Conservation (phyloP, 23 tunicate genomes). For the Ascidia mentula region DNA sequence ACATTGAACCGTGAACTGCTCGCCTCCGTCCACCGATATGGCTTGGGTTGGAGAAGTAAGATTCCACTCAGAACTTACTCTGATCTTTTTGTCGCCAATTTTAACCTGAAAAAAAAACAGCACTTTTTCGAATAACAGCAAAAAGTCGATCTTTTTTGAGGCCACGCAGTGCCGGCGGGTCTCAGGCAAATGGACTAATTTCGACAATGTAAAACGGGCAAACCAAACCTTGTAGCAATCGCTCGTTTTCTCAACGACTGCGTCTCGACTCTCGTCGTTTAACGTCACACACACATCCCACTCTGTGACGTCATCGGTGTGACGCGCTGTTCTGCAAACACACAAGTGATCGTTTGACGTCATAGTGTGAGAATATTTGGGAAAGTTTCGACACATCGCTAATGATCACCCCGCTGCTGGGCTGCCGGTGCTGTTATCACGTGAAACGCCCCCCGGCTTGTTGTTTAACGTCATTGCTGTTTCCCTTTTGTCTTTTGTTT, state of each 20-base stretch:
- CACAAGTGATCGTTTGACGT: no score
- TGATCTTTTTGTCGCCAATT: slow-evolving; percentile 10
- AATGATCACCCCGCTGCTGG: no score
- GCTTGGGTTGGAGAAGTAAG: slow-evolving; percentile 64
- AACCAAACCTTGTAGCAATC: slow-evolving; percentile 29
- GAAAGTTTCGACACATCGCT: no score
- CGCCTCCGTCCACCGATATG: slow-evolving; percentile 37
- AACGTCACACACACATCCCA: slow-evolving; percentile 57
- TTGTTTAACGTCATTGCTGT: no score
- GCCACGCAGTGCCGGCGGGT: no score
- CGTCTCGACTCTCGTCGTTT: slow-evolving; percentile 16
- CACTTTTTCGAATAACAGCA: background rate
- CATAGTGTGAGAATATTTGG: no score
- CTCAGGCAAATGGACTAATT: no score
- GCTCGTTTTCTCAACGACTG: background rate
- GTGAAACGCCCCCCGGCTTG: no score
- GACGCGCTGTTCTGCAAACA: slow-evolving; percentile 21
- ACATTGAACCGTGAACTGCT: slow-evolving; percentile 77
- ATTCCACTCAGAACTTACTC: slow-evolving; percentile 42
- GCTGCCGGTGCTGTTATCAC: no score
- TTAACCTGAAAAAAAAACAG: slow-evolving; percentile 20
- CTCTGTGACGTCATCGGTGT: slow-evolving; percentile 17
- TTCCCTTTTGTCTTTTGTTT: no score
- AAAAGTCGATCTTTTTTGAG: background rate
- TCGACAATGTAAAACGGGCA: no score